Base-by-base conservation (phyloP, 2,888 invertebrate genomes). In the Spilarctia lutea region DNA sequence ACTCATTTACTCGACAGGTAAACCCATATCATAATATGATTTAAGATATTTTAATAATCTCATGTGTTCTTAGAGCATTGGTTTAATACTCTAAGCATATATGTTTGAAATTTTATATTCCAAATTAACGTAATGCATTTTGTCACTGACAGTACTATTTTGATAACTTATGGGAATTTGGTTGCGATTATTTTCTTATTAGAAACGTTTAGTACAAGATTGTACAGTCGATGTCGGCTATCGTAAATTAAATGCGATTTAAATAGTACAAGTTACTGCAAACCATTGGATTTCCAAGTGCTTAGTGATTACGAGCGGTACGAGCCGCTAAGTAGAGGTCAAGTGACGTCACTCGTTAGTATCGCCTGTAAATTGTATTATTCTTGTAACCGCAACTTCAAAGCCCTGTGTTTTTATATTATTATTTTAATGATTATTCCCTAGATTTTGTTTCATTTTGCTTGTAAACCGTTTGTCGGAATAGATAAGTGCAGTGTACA, bases 321-420 rank as follows among this genome's bases (percentile, higher is more conserved):
- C 24, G 10, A 56, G 52, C 4, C 52, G 52, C 52, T 24, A 20
- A 56, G 24, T 24, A n/a, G 52, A 56, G 52, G 52, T 56, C 52
- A 56, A 20, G 24, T 56, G 24, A 56, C 52, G 52, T 56, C 52
- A 56, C n/a, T 56, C 4, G 0, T 24, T 52, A 24, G 52, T n/a
- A 56, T 24, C 2, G 52, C 52, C 24, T 56, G 52, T 56, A 56
- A 11, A 56, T 48, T 56, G n/a, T n/a, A n/a, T 52, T 56, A n/a
- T 56, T n/a, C n/a, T 52, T n/a, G 52, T n/a, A n/a, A 56, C n/a
- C 52, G 52, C 52, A 56, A 56, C 52, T 56, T 56, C 52, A 56
- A 24, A 24, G 24, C 20, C n/a, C 11, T 11, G 8, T 56, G 24
- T n/a, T 11, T 56, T 56, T 56, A n/a, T 11, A n/a, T 56, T n/a